Evolutionary conservation across 35 echinoderm and acorn worm genomes (phyloP).

Genomic region (Eucidaris tribuloides): DNA sequence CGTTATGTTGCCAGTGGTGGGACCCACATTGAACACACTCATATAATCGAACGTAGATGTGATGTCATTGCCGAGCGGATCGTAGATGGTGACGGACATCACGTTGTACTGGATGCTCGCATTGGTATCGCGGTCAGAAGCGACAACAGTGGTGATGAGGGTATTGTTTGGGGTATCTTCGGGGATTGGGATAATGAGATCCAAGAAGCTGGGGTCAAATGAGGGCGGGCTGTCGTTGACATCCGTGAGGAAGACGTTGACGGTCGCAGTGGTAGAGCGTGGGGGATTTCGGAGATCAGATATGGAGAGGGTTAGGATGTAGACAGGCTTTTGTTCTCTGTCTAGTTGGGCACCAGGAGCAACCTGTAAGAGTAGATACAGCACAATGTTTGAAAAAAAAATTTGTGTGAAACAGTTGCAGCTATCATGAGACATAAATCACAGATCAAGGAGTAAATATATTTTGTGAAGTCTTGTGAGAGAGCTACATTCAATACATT

Average conservation of each 20-base stretch:
- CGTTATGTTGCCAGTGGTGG: constrained; percentile 36
- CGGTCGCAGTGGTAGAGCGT: constrained; percentile 39
- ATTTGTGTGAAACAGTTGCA: background rate
- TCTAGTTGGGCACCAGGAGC: constrained; percentile 49
- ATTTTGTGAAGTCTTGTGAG: too few species aligned
- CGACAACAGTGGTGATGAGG: constrained; percentile 36
- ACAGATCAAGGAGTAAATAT: too few species aligned
- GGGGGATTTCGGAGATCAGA: constrained; percentile 55
- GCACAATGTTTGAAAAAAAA: too few species aligned
- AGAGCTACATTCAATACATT: too few species aligned
- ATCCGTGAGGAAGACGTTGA: constrained; percentile 69
- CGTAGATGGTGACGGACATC: constrained; percentile 16
- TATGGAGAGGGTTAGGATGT: constrained; percentile 57
- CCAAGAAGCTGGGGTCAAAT: constrained; percentile 28
- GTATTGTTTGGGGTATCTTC: constrained; percentile 47
- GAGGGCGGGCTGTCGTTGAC: constrained; percentile 79
- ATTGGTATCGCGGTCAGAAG: constrained; percentile 58
- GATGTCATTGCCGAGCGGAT: constrained; percentile 34
- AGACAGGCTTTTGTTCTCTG: constrained; percentile 47
- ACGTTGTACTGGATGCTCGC: constrained; percentile 38
- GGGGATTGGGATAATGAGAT: constrained; percentile 29
- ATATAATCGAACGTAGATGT: constrained; percentile 29
- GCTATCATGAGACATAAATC: background rate
- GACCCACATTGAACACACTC: constrained; percentile 40
- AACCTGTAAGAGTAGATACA: constrained; percentile 28